phyloP scores from a whole-genome alignment of 2,888 invertebrate species.

The Tipula helvola region DNA sequence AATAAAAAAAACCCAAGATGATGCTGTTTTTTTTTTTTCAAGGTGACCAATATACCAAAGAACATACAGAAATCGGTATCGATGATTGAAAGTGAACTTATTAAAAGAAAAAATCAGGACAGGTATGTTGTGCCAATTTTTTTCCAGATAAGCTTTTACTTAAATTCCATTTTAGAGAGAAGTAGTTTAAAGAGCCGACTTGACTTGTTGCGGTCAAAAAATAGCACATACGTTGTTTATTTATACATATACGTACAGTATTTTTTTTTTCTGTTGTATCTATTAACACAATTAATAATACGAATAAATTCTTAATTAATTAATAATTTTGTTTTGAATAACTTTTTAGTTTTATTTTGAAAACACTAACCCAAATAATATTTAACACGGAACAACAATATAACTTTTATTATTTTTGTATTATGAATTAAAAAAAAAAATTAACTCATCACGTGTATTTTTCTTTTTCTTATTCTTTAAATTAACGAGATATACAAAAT shows the following conservation, averaged over 20 bases:
- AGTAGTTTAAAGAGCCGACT: neutral
- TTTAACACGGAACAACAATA: constrained; percentile 4
- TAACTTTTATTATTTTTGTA: neutral
- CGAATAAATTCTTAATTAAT: neutral
- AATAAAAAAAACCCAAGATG: neutral
- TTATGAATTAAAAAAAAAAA: neutral
- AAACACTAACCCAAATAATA: constrained; percentile 9
- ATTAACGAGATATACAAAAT: neutral
- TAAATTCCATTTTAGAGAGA: too few species aligned
- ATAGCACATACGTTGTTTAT: neutral
- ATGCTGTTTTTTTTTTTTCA: neutral
- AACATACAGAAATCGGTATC: neutral
- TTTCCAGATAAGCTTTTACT: neutral
- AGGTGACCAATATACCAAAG: neutral
- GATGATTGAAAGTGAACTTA: neutral
- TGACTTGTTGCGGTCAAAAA: neutral
- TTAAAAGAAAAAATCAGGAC: neutral
- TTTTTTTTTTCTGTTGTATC: neutral
- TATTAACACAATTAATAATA: neutral
- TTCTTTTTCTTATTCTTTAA: neutral
- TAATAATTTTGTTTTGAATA: neutral
- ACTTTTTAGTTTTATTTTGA: neutral
- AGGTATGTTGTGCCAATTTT: neutral
- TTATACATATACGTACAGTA: neutral
- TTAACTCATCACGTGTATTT: neutral